These are phyloP conservation scores for Hippopotamyrus pictus DNA, from an alignment of 2,797 vertebrate genomes.

Conservation along the genomic window DNA sequence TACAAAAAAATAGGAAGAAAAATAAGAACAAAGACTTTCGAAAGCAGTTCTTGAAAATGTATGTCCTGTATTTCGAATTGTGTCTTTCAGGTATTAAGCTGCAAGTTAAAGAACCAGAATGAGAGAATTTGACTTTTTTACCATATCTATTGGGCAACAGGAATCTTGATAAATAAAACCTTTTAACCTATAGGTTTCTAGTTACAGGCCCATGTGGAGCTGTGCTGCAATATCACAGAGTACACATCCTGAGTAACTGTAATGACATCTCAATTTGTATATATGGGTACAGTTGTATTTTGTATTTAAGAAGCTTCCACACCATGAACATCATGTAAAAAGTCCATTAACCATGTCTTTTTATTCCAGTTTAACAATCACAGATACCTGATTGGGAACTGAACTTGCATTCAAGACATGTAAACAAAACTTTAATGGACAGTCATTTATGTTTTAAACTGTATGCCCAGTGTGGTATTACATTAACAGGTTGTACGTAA, in stretches of 20 bases:
- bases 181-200: not conserved
- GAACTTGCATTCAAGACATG: not conserved
- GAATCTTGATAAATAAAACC: not conserved
- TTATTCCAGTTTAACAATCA: not conserved
- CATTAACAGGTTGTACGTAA: not conserved
- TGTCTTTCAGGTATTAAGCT: not conserved
- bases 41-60: not conserved
- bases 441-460: not conserved
- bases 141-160: not conserved
- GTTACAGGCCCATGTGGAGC: not conserved
- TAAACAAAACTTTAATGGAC: not conserved
- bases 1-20: not conserved
- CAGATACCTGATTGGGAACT: not conserved
- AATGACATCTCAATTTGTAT: not conserved
- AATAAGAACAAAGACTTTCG: not conserved
- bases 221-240: not conserved
- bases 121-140: not conserved
- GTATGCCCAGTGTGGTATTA: not conserved
- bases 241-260: not conserved
- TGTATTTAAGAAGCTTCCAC: not conserved
- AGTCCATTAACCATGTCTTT: not conserved
- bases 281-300: not conserved
- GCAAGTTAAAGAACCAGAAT: not conserved
- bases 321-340: not conserved
- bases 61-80: not conserved